Evolutionary conservation across 2,113 vertebrate species (phyloP), one percentile per base, ranked within the genome.

Genomic region (Prunella himalayana): DNA sequence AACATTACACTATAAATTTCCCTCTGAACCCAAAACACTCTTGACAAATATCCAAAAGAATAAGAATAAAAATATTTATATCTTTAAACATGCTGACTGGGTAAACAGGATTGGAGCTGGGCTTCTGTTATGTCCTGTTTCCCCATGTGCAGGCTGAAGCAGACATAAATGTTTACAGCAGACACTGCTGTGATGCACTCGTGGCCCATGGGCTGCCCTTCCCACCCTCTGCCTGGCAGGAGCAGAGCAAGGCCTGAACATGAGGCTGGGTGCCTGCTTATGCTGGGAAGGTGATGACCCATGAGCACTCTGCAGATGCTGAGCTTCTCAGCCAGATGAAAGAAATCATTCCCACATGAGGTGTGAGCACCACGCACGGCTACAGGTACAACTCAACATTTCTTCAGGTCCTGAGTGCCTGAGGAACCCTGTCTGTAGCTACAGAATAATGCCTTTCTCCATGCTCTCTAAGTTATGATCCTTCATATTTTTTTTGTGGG

Each of bases 161-260:
- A 94, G 91, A 92, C n/a, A 57, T 49, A 80, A 85, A 69, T 70
- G 79, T 94, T 96, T 82, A 89, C 31, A 94, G 66, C 56, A 76
- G 73, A 17, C 49, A 19, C 31, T 30, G 68, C 13, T 77, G 45
- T 2, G 25, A n/a, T 20, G 50, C 35, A 35, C 7, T 31, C 6
- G 2, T 8, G 41, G 47, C 24, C 57, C 10, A 3, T 5, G 44
- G 61, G 53, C 75, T 61, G 41, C 49, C n/a, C 61, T 41, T 28
- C 63, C 85, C 23, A 53, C 13, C 1, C 53, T 44, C 3, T 35
- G 56, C 81, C 69, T 28, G 44, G 60, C 24, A 84, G 72, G 35
- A 95, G 41, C 60, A 47, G 24, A 78, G 30, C 47, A 41, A 69
- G 54, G 45, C 19, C 68, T 66, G 50, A 51, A 39, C 15, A 86